Percentiles rank a stretch among this genome's conserved stretches.
Conservation (phyloP, 64 coral and sea anemone species). For the Trachythela sp. region DNA sequence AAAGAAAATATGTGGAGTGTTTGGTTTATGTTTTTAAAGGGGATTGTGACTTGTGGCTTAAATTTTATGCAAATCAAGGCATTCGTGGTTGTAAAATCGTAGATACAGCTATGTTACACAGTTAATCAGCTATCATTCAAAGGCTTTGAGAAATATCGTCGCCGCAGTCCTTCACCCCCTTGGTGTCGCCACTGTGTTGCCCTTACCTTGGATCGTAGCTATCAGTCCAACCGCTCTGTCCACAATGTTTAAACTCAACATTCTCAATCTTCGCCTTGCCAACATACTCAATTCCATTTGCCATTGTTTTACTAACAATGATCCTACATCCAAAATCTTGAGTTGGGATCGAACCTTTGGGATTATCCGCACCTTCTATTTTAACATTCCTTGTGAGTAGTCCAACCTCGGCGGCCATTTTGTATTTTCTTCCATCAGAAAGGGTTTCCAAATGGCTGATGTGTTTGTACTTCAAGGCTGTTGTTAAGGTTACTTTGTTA, state of each 20-base stretch:
- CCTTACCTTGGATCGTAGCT: constrained; percentile 43
- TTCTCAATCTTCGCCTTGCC: constrained; percentile 56
- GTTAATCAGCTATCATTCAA: too few species aligned
- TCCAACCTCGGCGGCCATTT: constrained; percentile 59
- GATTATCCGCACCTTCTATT: constrained; percentile 59
- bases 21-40: too few species aligned
- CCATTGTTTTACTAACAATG: constrained; percentile 36
- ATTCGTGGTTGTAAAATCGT: too few species aligned
- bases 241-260: constrained; percentile 74
- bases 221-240: constrained; percentile 62
- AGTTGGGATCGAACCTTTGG: constrained; percentile 24
- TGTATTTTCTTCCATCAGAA: constrained; percentile 38
- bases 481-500: constrained; percentile 40
- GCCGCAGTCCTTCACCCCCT: too few species aligned
- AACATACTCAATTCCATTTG: background rate
- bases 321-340: constrained; percentile 64
- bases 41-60: too few species aligned
- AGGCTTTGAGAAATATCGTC: too few species aligned
- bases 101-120: too few species aligned
- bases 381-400: constrained; percentile 76
- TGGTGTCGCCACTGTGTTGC: too few species aligned
- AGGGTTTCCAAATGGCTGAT: background rate
- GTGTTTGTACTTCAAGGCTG: constrained; percentile 56
- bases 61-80: too few species aligned
- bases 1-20: background rate